phyloP scores from a whole-genome alignment of 2,888 invertebrate genomes.

The Therioaphis trifolii region DNA sequence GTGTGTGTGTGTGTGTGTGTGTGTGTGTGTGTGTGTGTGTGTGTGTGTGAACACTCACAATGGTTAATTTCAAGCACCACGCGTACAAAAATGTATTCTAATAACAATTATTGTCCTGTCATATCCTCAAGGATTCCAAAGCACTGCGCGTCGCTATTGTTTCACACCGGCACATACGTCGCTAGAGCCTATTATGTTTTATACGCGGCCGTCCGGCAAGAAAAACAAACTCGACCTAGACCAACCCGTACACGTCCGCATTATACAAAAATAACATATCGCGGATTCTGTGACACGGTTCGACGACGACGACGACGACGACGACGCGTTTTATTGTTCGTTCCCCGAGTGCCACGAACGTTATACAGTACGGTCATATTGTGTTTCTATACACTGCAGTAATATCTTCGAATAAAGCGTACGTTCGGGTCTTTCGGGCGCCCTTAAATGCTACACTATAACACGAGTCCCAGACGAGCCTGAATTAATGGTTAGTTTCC shows the following conservation, averaged over 20 bases:
- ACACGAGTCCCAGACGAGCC: too few species aligned
- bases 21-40: too few species aligned
- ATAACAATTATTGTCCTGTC: constrained; percentile 30
- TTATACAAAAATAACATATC: background rate
- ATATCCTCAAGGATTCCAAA: constrained; percentile 29
- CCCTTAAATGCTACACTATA: too few species aligned
- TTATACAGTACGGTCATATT: too few species aligned
- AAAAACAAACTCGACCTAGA: constrained; percentile 3
- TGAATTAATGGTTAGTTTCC: too few species aligned
- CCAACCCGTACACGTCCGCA: background rate
- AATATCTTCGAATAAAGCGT: too few species aligned
- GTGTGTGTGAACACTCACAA: constrained; percentile 17
- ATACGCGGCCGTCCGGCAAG: background rate
- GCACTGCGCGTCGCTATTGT: background rate
- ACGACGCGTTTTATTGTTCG: too few species aligned
- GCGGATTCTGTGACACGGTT: too few species aligned
- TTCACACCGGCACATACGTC: background rate
- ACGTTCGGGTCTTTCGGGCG: too few species aligned
- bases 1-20: background rate
- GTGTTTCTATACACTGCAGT: too few species aligned
- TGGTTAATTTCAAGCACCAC: constrained; percentile 44
- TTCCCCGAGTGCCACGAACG: too few species aligned
- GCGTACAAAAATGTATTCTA: background rate
- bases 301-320: too few species aligned
- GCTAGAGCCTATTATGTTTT: background rate